These are phyloP conservation scores for Himantopus leucocephalus DNA, from an alignment of 2,113 vertebrate genomes.

Conservation along the genomic window DNA sequence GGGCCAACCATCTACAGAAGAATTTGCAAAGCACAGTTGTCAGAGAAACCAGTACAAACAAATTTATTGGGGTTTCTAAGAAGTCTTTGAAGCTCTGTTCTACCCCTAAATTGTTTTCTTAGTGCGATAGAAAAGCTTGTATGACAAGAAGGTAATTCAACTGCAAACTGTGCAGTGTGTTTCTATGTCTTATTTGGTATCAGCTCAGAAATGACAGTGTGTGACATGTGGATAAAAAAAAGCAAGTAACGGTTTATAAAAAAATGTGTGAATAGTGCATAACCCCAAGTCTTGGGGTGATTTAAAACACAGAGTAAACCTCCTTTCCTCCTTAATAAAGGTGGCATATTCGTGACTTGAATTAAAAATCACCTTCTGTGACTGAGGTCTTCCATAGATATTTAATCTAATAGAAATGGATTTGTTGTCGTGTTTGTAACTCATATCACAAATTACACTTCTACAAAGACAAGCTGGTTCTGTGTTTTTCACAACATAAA, in stretches of 20 bases:
- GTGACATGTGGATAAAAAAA: not conserved
- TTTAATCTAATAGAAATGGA: not conserved
- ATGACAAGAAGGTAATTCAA: not conserved
- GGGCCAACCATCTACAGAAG: not conserved
- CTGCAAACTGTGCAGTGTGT: not conserved
- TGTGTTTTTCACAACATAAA: not conserved
- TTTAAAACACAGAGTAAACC: not conserved
- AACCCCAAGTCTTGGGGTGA: not conserved
- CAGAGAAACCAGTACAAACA: not conserved
- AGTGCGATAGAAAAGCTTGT: not conserved
- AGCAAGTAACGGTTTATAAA: not conserved
- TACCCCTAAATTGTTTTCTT: not conserved
- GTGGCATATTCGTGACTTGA: not conserved
- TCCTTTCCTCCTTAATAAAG: not conserved
- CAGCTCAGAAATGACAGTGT: constrained; percentile 18
- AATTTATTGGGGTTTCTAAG: not conserved
- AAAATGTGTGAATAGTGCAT: not conserved
- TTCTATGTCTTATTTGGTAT: constrained; percentile 13
- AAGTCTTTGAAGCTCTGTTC: not conserved
- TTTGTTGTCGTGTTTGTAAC: not conserved
- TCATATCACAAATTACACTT: not conserved
- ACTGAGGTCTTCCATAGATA: not conserved
- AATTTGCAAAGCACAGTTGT: not conserved
- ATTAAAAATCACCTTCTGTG: not conserved
- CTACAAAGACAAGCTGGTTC: not conserved